Conservation (phyloP, 2,113 vertebrate genomes). For the Heteronetta atricapilla region DNA sequence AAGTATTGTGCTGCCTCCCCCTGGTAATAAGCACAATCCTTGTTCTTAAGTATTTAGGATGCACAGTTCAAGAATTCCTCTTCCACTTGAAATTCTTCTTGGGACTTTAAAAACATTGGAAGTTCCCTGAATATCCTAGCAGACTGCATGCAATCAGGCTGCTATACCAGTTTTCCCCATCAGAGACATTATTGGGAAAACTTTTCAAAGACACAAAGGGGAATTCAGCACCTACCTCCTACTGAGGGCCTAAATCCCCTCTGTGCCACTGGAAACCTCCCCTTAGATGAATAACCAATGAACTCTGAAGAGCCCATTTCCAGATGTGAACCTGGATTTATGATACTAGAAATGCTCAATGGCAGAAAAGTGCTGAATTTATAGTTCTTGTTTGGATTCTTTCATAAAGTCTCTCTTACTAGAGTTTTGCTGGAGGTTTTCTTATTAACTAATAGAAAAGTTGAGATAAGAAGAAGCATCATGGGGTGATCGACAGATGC, state of each 20-base stretch:
- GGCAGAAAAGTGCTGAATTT: not conserved
- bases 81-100: not conserved
- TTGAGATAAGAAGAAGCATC: not conserved
- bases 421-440: not conserved
- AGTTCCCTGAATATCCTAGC: not conserved
- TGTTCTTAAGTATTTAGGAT: not conserved
- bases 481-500: not conserved
- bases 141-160: not conserved
- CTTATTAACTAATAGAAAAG: not conserved
- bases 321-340: constrained; percentile 32
- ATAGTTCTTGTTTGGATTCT: not conserved
- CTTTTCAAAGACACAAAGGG: not conserved
- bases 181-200: not conserved
- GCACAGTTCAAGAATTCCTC: not conserved
- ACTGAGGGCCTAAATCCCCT: not conserved
- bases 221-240: not conserved
- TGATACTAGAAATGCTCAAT: not conserved
- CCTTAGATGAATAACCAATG: not conserved
- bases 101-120: not conserved
- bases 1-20: not conserved
- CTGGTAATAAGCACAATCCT: not conserved
- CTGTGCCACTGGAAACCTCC: not conserved
- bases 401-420: not conserved
- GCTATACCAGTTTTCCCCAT: not conserved
- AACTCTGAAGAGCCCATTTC: constrained; percentile 9